phyloP scores from a whole-genome alignment of 2,113 vertebrate genomes.

The Onychostruthus taczanowskii region DNA sequence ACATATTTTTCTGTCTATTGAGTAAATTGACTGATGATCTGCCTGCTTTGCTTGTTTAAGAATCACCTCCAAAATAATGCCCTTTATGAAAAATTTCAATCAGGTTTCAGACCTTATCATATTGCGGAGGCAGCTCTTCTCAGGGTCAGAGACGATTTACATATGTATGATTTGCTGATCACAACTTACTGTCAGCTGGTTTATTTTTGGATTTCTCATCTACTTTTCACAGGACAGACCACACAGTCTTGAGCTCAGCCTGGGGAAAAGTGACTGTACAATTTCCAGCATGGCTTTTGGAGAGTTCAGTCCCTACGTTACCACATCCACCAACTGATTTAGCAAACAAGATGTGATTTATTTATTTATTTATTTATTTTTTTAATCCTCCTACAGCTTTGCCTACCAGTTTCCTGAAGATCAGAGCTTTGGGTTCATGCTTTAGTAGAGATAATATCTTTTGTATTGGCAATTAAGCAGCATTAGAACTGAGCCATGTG shows the following conservation, averaged over 20 bases:
- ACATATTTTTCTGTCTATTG: neutral
- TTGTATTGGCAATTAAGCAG: slow-evolving; percentile 8
- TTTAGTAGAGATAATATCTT: neutral
- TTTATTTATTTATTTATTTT: neutral
- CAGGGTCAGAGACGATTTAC: slow-evolving; percentile 52
- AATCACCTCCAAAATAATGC: slow-evolving; percentile 55
- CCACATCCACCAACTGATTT: slow-evolving; percentile 40
- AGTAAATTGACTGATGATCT: slow-evolving; percentile 7
- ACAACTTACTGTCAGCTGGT: slow-evolving; percentile 45
- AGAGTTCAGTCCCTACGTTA: neutral
- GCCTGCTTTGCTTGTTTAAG: slow-evolving; percentile 26
- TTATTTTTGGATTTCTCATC: slow-evolving; percentile 67
- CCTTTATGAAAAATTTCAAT: slow-evolving; percentile 58
- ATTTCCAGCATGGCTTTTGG: neutral
- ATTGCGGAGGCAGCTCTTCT: slow-evolving; percentile 52
- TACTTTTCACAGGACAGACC: slow-evolving; percentile 58
- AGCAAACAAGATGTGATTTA: neutral
- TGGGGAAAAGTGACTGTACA: neutral
- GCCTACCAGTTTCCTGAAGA: slow-evolving; percentile 22
- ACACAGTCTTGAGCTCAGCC: slow-evolving; percentile 41
- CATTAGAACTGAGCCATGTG: neutral
- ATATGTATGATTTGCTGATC: slow-evolving; percentile 44
- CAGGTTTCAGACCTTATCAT: slow-evolving; percentile 56
- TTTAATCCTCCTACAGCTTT: slow-evolving; percentile 29
- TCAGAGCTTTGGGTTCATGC: neutral